These are phyloP conservation scores for Arvicanthis niloticus DNA, from an alignment of 2,113 vertebrate genomes.

Conservation along the genomic window DNA sequence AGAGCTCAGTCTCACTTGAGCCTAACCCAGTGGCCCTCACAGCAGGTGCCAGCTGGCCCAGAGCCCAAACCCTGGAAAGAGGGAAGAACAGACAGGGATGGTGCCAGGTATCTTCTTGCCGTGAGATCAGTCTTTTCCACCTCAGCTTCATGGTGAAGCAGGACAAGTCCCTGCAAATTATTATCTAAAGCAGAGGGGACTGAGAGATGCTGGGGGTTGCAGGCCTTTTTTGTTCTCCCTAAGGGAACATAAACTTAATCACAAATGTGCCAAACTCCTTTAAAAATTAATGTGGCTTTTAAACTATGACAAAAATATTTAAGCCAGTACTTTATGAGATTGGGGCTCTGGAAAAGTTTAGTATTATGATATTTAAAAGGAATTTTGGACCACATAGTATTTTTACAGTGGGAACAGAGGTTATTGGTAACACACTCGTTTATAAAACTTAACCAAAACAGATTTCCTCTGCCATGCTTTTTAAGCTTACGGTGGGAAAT, in stretches of 20 bases:
- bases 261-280: background rate
- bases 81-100: fast-evolving
- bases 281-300: conserved; percentile 2
- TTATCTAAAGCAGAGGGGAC: no score
- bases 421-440: conserved; percentile 36
- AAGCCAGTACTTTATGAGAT: background rate
- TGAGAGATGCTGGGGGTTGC: fast-evolving
- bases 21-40: background rate
- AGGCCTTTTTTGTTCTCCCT: background rate
- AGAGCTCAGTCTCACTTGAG: fast-evolving
- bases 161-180: background rate
- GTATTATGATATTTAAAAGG: conserved; percentile 59
- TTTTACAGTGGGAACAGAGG: conserved; percentile 3
- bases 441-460: conserved; percentile 37
- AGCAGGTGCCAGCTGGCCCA: background rate
- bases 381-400: conserved; percentile 22
- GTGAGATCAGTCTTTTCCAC: background rate
- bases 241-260: background rate
- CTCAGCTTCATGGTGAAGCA: no score
- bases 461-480: conserved; percentile 26
- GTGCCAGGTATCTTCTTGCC: fast-evolving
- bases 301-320: conserved; percentile 4
- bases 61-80: fast-evolving
- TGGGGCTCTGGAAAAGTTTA: background rate
- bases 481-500: background rate